Evolutionary conservation across 1,140 invertebrate genomes (phyloP).

Genomic region (Trichonephila clavata): DNA sequence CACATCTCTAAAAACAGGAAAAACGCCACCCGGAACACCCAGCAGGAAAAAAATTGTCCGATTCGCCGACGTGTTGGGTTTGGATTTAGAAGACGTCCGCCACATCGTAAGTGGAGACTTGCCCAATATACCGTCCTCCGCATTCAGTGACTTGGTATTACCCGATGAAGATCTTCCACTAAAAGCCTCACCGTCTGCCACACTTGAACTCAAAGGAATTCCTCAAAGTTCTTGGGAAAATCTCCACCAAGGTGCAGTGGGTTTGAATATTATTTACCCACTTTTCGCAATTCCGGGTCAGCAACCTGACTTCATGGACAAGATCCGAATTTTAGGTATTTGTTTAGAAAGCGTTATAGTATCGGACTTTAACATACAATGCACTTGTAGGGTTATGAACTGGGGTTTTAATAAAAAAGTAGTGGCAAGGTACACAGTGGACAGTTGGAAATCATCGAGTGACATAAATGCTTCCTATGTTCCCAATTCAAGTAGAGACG

Average conservation of each 20-base stretch:
- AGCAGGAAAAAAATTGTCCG: slow-evolving; percentile 93
- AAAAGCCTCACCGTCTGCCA: slow-evolving; percentile 79
- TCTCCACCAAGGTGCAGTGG: neutral
- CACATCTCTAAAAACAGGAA: slow-evolving; percentile 93
- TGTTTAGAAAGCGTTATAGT: slow-evolving; percentile 92
- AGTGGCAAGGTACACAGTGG: slow-evolving; percentile 90
- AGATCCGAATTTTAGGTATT: slow-evolving; percentile 87
- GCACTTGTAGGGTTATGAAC: slow-evolving; percentile 92
- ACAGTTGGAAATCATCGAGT: slow-evolving; percentile 91
- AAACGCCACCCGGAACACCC: slow-evolving; percentile 94
- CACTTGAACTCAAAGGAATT: slow-evolving; percentile 84
- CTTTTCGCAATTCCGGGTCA: slow-evolving; percentile 92
- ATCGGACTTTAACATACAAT: slow-evolving; percentile 88
- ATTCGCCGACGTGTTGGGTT: slow-evolving; percentile 96
- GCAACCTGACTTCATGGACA: slow-evolving; percentile 88
- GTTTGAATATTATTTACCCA: slow-evolving; percentile 80
- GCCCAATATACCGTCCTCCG: slow-evolving; percentile 91
- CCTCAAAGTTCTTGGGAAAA: slow-evolving; percentile 81
- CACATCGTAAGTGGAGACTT: slow-evolving; percentile 86
- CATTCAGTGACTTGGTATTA: slow-evolving; percentile 82
- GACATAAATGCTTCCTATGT: slow-evolving; percentile 91
- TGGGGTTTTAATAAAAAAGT: slow-evolving; percentile 95
- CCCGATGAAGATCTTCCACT: slow-evolving; percentile 38
- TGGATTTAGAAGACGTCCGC: slow-evolving; percentile 93
- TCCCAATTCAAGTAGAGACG: slow-evolving; percentile 92